These are phyloP conservation scores for Neodiprion fabricii DNA, from an alignment of 1,140 invertebrate genomes.

Conservation along the genomic window DNA sequence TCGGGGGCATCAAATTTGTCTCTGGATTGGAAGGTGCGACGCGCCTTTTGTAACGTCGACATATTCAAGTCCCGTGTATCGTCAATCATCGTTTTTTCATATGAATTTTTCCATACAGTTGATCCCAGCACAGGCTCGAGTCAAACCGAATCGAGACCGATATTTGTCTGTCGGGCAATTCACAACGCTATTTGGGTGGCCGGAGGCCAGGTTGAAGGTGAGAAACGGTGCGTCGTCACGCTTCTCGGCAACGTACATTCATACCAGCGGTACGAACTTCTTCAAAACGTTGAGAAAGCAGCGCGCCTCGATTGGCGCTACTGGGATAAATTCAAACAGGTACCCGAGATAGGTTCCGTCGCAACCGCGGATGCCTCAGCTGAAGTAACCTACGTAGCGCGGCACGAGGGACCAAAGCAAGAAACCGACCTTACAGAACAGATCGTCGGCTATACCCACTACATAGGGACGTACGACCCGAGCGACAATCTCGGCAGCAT, in stretches of 20 bases:
- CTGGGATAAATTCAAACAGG: constrained; percentile 71
- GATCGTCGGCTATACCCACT: constrained; percentile 61
- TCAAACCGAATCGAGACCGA: constrained; percentile 42
- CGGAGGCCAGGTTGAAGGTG: constrained; percentile 63
- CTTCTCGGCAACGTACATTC: constrained; percentile 65
- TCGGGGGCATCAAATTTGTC: constrained; percentile 62
- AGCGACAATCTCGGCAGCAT: constrained; percentile 70
- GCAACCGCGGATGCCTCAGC: constrained; percentile 49
- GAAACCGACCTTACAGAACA: constrained; percentile 39
- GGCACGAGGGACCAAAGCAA: constrained; percentile 45
- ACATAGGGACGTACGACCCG: constrained; percentile 72
- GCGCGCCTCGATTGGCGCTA: constrained; percentile 74
- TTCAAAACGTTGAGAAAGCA: constrained; percentile 79
- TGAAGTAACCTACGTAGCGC: constrained; percentile 61
- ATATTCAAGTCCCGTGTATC: not conserved
- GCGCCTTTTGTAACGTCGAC: not conserved
- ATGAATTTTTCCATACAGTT: not conserved
- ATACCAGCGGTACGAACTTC: constrained; percentile 73
- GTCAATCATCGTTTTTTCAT: not conserved
- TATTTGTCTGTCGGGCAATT: constrained; percentile 76
- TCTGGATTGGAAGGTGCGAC: constrained; percentile 38
- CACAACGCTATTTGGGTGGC: constrained; percentile 75
- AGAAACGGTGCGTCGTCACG: constrained; percentile 69
- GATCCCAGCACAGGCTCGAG: not conserved
- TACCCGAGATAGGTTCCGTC: constrained; percentile 70